Evolutionary conservation across 2,888 invertebrate species (phyloP).

Genomic region (Flexamia atlantica): DNA sequence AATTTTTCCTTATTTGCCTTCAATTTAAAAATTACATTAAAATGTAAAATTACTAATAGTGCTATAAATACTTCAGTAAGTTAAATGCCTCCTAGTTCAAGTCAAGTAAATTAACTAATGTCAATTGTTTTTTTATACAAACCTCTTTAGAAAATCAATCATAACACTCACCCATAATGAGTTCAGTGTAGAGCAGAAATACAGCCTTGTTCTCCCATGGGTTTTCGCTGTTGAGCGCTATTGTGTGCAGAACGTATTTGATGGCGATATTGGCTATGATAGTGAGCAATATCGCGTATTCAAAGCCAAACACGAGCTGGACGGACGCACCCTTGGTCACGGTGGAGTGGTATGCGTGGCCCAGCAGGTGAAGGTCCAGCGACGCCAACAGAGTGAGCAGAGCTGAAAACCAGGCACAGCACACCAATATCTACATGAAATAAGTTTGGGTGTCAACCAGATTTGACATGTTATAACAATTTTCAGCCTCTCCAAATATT

Average conservation of each 20-base stretch:
- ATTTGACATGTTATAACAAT: no score
- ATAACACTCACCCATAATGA: conserved; percentile 87
- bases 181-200: conserved; percentile 96
- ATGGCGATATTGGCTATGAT: conserved; percentile 95
- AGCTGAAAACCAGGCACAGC: conserved; percentile 73
- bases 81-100: no score
- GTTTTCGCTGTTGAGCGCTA: conserved; percentile 94
- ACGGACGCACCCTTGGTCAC: conserved; percentile 96
- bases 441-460: not conserved
- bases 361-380: conserved; percentile 93
- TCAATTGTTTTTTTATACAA: no score
- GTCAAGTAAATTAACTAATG: no score
- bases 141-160: no score
- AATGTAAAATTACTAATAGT: no score
- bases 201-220: conserved; percentile 99
- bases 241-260: conserved; percentile 93
- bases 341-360: conserved; percentile 96
- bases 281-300: conserved; percentile 97
- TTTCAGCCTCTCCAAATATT: no score
- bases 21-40: no score
- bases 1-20: no score
- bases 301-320: conserved; percentile 99
- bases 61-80: no score
- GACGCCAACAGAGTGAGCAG: conserved; percentile 88
- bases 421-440: no score